These are phyloP conservation scores for Aradophagus sp. DNA, from an alignment of 1,140 invertebrate genomes.

Conservation along the genomic window DNA sequence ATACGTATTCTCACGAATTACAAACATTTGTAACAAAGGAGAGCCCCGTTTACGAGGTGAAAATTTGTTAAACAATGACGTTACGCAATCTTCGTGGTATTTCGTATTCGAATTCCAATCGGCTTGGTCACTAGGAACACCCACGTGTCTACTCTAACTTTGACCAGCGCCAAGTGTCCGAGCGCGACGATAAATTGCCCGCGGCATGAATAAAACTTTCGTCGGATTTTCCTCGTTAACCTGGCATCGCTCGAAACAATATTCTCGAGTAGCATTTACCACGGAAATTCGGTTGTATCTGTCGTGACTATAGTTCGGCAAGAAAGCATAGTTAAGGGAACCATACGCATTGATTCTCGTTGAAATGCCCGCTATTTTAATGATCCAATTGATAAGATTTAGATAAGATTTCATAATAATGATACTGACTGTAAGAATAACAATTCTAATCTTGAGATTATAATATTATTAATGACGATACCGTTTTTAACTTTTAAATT, in stretches of 20 bases:
- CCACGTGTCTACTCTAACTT: conserved; percentile 5
- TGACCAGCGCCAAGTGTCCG: conserved; percentile 13
- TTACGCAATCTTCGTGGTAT: conserved; percentile 13
- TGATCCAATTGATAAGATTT: too few relatives aligned
- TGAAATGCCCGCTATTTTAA: conserved; percentile 18
- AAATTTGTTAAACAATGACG: conserved; percentile 38
- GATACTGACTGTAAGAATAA: too few relatives aligned
- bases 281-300: conserved; percentile 14
- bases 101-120: conserved; percentile 33
- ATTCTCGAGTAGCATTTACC: conserved; percentile 11
- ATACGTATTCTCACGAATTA: neutral
- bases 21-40: too few relatives aligned
- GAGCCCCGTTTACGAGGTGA: conserved; percentile 3
- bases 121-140: conserved; percentile 22
- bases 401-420: neutral
- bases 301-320: too few relatives aligned
- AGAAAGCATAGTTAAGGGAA: too few relatives aligned
- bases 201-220: conserved; percentile 17
- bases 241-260: conserved; percentile 13
- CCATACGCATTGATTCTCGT: conserved; percentile 5
- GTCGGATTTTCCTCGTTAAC: conserved; percentile 15
- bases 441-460: too few relatives aligned
- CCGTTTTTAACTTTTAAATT: too few relatives aligned
- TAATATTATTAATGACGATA: too few relatives aligned
- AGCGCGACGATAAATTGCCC: conserved; percentile 18